Evolutionary conservation across 2,888 invertebrate species (phyloP).

Genomic region (Syrphus vitripennis): DNA sequence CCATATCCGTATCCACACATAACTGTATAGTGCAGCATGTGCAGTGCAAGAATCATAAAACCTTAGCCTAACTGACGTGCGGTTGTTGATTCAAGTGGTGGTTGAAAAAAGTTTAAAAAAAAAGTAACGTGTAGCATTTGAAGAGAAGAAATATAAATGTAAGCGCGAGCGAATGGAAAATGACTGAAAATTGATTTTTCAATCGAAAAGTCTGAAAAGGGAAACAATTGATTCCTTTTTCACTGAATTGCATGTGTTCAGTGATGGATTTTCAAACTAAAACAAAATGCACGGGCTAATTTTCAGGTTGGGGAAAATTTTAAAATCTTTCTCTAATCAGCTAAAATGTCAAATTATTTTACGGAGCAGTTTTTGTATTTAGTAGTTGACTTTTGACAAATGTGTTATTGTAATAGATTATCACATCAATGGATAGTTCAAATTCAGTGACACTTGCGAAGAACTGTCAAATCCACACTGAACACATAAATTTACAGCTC

Average conservation of each 20-base stretch:
- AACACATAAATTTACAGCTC: no score
- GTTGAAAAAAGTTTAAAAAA: neutral
- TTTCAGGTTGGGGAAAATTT: no score
- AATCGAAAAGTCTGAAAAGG: conserved; percentile 13
- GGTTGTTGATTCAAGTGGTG: neutral
- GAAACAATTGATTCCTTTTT: conserved; percentile 21
- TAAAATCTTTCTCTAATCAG: no score
- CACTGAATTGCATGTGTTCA: neutral
- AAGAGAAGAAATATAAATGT: neutral
- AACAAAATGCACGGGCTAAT: no score
- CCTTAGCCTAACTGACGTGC: neutral
- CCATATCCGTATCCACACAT: neutral
- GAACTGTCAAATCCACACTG: no score
- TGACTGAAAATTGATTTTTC: conserved; percentile 53
- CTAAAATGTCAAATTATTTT: no score
- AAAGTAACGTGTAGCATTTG: neutral
- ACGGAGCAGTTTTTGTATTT: no score
- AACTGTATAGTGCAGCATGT: neutral
- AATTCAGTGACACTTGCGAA: no score
- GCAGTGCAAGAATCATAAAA: neutral
- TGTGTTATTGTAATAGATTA: no score
- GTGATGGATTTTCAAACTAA: neutral
- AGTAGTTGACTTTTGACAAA: no score
- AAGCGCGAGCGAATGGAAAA: neutral
- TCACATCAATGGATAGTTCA: no score